Evolutionary conservation across 2,888 invertebrate species (phyloP), one percentile per base, ranked within the genome.

Genomic region (Pocota personata): DNA sequence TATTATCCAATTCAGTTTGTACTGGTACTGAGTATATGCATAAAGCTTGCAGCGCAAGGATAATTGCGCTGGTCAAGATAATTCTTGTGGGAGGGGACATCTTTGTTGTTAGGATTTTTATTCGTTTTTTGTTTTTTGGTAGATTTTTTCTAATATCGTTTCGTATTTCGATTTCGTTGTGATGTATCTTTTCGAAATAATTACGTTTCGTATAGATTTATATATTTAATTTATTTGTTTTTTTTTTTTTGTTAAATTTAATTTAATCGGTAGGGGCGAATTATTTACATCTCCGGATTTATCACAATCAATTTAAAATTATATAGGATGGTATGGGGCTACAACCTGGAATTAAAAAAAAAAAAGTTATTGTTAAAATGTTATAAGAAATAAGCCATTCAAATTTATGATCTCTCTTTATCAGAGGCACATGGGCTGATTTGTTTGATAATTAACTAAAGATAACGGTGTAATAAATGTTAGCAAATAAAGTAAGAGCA

Each of bases 241-340:
- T n/a, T n/a, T n/a, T n/a, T n/a, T n/a, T n/a, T n/a, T n/a, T n/a
- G n/a, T n/a, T n/a, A n/a, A n/a, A n/a, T n/a, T 64, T 30, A 27
- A 16, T 35, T 71, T 71, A 35, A 46, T 72, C 12, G 27, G 0
- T 50, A 69, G 88, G 89, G 88, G 89, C 89, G 90, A 90, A 30
- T 90, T 88, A 88, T 90, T 91, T 90, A 91, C 91, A 91, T 90
- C 82, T 89, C 90, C 90, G 88, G 88, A 80, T 75, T 55, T 77
- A 60, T 86, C 78, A 80, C 73, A 58, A 88, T 32, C 50, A 75
- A 58, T 66, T 46, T 62, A 83, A 64, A 73, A 75, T 64, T 30
- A 79, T 73, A 77, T 52, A 67, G 67, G 71, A 50, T 72, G 82
- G 79, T 73, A 83, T 62, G 60, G 62, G 72, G 82, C 82, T 88